Conservation (phyloP, 2,888 invertebrate species). For the Caenorhabditis imperialis region DNA sequence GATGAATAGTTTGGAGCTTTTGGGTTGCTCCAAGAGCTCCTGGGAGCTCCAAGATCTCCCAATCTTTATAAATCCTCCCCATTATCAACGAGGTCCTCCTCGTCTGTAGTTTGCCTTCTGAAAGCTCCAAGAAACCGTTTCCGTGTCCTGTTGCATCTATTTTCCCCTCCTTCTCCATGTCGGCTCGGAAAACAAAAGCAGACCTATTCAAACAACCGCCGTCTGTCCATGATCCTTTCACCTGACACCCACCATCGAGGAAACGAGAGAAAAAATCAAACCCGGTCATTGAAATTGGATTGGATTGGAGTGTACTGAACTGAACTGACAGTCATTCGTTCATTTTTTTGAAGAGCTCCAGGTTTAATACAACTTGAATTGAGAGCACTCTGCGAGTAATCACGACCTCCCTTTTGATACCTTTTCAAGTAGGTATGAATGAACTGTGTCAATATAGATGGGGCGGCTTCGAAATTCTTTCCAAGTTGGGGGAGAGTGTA, state of each 20-base stretch:
- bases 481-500: too few relatives aligned
- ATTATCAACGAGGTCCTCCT: too few relatives aligned
- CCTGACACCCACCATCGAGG: conserved; percentile 18
- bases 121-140: too few relatives aligned
- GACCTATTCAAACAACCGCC: conserved; percentile 45
- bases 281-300: too few relatives aligned
- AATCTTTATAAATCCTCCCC: too few relatives aligned
- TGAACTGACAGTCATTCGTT: conserved; percentile 8
- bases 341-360: conserved; percentile 32
- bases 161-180: neutral
- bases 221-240: conserved; percentile 43
- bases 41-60: too few relatives aligned
- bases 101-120: too few relatives aligned
- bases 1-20: too few relatives aligned
- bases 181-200: conserved; percentile 29
- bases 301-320: too few relatives aligned
- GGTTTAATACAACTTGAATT: too few relatives aligned
- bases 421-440: conserved; percentile 29
- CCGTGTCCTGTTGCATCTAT: neutral
- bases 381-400: conserved; percentile 47
- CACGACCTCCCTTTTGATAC: conserved; percentile 35
- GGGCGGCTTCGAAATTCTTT: too few relatives aligned
- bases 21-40: too few relatives aligned
- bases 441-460: conserved; percentile 48
- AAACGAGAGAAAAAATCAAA: conserved; percentile 15